Evolutionary conservation across 37 sponge, comb jelly and placozoan species (phyloP), one percentile per base, ranked within the genome.

Genomic region (Crambe crambe): DNA sequence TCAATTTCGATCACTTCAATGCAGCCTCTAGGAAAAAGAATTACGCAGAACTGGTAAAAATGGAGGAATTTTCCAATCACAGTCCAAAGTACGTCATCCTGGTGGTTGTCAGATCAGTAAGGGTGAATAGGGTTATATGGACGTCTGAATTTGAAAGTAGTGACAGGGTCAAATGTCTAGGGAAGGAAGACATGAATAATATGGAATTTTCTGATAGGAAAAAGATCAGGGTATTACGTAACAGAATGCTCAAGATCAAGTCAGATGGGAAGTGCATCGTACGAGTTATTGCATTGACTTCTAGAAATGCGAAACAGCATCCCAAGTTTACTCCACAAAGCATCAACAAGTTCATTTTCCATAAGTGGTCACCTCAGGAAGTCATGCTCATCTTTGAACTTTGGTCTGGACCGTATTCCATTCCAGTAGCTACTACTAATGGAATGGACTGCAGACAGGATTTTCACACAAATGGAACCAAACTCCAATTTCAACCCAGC

Each of bases 1-100:
- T 63, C 27, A 68, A 78, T 67, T 26, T 78, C 5, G 56, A 3
- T 29, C 69, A 78, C 21, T 78, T 63, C 57, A 78, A 78, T 47
- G 23, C 51, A 10, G 79, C 44, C 2, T 78, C 79, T 12, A 40
- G 37, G 30, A 27, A 30, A 21, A 67, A 10, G 20, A 56, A 56
- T 8, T 68, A 42, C 63, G 68, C 69, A 8, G 32, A 78, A 29
- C 17, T 78, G 37, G 57, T 25, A 30, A 37, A 29, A 15, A 15
- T 29, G 35, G 59, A 25, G 12, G 37, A 74, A 9, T 74, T 68
- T 68, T 5, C 9, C 36, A 68, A 20, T 6, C 9, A 34, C 17
- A 43, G 47, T 29, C 75, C 75, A 2, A 74, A 17, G 23, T 8
- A 56, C 22, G 37, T 31, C 21, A 74, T 74, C 27, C 5, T 58